Percentiles rank a stretch among this genome's conserved stretches.
These are phyloP conservation scores for Dufourea novaeangliae DNA, from an alignment of 1,140 invertebrate species.

Conservation along the genomic window DNA sequence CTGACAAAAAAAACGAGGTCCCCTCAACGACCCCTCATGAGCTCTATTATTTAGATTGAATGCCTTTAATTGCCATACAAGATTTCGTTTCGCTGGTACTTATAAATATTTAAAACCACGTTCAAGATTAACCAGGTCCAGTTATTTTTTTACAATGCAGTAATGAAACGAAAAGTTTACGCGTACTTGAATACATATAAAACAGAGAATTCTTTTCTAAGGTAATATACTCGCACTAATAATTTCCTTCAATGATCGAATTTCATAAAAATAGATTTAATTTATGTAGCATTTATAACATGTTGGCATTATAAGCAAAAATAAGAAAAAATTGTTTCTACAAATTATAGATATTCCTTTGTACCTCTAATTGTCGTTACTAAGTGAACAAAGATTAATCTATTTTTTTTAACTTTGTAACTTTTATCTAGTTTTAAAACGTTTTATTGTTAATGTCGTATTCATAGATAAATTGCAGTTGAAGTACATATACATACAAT, in stretches of 20 bases:
- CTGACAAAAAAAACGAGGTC: not conserved
- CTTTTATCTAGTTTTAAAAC: too few species aligned
- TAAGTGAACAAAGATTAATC: too few species aligned
- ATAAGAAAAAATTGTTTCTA: not conserved
- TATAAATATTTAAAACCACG: not conserved
- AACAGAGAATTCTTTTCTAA: too few species aligned
- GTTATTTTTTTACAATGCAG: not conserved
- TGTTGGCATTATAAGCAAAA: too few species aligned
- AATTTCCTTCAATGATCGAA: not conserved
- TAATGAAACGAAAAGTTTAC: not conserved
- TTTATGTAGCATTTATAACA: too few species aligned
- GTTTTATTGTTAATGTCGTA: too few species aligned
- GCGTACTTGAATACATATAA: not conserved
- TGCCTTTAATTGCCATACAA: not conserved
- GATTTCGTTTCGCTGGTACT: not conserved
- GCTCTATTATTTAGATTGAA: constrained; percentile 5
- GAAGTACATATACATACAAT: too few species aligned
- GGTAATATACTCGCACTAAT: too few species aligned
- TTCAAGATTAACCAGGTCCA: not conserved
- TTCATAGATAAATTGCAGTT: too few species aligned
- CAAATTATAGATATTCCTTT: not conserved
- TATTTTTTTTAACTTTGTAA: too few species aligned
- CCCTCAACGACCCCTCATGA: not conserved
- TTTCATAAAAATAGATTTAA: too few species aligned
- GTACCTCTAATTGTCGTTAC: too few species aligned